phyloP scores from a whole-genome alignment of 2,797 vertebrate species.

The Staurois parvus region DNA sequence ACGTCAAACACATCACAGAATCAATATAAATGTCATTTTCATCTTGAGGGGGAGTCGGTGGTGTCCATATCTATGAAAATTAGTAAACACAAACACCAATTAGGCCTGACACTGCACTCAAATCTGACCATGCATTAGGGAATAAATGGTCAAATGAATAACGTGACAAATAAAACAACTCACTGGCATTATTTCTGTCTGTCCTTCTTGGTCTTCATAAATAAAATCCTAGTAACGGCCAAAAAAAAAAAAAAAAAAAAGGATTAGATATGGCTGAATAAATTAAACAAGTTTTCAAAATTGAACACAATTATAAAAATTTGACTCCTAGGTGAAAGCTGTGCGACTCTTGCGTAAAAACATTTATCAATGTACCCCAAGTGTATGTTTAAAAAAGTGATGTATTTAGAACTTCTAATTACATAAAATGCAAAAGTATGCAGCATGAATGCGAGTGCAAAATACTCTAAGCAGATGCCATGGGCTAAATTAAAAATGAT shows the following conservation, averaged over 20 bases:
- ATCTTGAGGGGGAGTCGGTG: slow-evolving; percentile 92
- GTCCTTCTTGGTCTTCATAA: slow-evolving; percentile 87
- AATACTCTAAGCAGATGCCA: not conserved
- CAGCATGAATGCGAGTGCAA: not conserved
- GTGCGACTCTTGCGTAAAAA: too few species aligned
- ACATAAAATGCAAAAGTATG: not conserved
- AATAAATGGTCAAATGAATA: not conserved
- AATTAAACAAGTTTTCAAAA: too few species aligned
- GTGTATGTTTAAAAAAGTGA: not conserved
- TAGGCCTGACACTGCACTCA: not conserved
- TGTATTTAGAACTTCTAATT: not conserved
- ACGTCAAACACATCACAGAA: slow-evolving; percentile 94
- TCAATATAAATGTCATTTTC: slow-evolving; percentile 95
- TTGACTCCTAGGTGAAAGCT: too few species aligned
- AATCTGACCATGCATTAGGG: not conserved
- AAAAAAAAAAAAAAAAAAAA: too few species aligned
- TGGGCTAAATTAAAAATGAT: too few species aligned
- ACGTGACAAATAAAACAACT: slow-evolving; percentile 60
- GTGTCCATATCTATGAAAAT: slow-evolving; percentile 87
- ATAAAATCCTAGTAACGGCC: slow-evolving; percentile 84
- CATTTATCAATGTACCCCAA: too few species aligned
- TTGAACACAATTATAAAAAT: too few species aligned
- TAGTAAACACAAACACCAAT: slow-evolving; percentile 32
- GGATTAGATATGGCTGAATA: not conserved
- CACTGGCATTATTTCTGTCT: slow-evolving; percentile 94